These are phyloP conservation scores for Coremacera marginata DNA, from an alignment of 2,888 invertebrate species.

Conservation along the genomic window DNA sequence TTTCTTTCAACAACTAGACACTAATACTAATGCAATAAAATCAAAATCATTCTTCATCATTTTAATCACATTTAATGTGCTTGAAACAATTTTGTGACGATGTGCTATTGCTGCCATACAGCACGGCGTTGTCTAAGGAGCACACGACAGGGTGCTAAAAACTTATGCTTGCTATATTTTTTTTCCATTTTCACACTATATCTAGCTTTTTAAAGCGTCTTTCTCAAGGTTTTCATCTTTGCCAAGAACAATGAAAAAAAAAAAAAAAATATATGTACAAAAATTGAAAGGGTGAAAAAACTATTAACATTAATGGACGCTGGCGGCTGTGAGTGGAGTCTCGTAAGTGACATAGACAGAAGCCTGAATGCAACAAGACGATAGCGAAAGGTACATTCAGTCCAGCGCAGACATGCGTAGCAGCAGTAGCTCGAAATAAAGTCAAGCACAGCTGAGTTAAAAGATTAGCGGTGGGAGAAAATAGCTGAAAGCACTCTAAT, in stretches of 20 bases:
- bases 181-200: not conserved
- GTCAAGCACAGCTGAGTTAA: not conserved
- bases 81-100: slow-evolving; percentile 60
- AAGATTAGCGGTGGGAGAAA: not conserved
- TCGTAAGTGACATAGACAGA: slow-evolving; percentile 4
- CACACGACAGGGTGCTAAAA: not conserved
- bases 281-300: slow-evolving; percentile 13
- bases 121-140: not conserved
- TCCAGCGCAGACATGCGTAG: not conserved
- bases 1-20: not conserved
- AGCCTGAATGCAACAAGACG: slow-evolving; percentile 10
- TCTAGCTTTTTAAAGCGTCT: not conserved
- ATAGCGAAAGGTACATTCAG: slow-evolving; percentile 28
- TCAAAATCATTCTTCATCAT: slow-evolving; percentile 37
- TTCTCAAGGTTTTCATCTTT: not conserved
- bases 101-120: slow-evolving; percentile 27
- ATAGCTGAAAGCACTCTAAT: no score
- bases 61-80: slow-evolving; percentile 39
- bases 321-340: slow-evolving; percentile 24
- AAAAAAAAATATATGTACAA: not conserved
- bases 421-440: not conserved
- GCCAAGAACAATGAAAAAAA: not conserved
- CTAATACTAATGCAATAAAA: slow-evolving; percentile 20
- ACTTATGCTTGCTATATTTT: not conserved
- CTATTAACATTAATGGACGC: slow-evolving; percentile 41